Evolutionary conservation across 2,113 vertebrate species (phyloP).

Genomic region (Connochaetes taurinus): DNA sequence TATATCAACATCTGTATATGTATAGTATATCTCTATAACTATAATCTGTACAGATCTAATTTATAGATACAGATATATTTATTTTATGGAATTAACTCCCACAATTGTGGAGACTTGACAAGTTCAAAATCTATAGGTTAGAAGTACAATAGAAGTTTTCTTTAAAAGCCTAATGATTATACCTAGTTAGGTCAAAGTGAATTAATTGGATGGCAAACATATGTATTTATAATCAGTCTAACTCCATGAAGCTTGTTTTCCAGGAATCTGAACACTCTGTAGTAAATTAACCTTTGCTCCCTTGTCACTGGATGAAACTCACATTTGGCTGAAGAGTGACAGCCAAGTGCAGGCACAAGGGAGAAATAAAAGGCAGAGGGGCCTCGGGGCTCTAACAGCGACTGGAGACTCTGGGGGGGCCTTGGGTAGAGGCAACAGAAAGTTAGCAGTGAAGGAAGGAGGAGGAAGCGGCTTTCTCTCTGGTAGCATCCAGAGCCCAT

Average conservation of each 20-base stretch:
- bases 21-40: not conserved
- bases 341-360: not conserved
- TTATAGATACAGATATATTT: not conserved
- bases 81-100: not conserved
- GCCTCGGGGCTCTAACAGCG: accelerated
- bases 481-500: not conserved
- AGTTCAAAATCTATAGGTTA: not conserved
- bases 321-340: not conserved
- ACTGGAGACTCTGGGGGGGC: not conserved
- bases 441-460: not conserved
- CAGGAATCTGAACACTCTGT: not conserved
- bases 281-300: not conserved
- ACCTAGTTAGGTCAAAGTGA: not conserved
- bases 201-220: not conserved
- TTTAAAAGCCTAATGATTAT: not conserved
- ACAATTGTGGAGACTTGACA: not conserved
- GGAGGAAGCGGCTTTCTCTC: not conserved
- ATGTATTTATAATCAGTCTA: not conserved
- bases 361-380: not conserved
- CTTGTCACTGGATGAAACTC: not conserved
- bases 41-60: not conserved
- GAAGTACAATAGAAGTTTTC: not conserved
- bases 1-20: not conserved
- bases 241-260: not conserved
- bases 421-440: not conserved